Percentiles rank a stretch among this genome's conserved stretches.
Conservation (phyloP, 2,113 vertebrate genomes). For the Stegastes partitus region DNA sequence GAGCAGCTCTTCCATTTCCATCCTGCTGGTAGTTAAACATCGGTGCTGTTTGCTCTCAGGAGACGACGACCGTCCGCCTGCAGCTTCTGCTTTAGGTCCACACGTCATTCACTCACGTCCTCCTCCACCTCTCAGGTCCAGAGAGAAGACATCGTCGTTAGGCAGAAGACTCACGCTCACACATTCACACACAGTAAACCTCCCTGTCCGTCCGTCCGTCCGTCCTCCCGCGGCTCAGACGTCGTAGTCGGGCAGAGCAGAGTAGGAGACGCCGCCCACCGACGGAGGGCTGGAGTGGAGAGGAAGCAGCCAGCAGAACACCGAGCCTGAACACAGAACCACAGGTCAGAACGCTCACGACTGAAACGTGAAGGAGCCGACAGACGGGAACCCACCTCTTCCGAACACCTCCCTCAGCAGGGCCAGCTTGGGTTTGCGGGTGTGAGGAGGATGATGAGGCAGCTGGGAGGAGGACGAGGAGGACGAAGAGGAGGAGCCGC, state of each 20-base stretch:
- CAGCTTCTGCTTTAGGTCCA: conserved; percentile 9
- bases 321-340: conserved; percentile 75
- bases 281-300: conserved; percentile 84
- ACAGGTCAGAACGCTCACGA: no score
- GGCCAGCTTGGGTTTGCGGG: conserved; percentile 86
- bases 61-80: neutral
- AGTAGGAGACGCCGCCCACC: conserved; percentile 83
- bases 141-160: conserved; percentile 44
- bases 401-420: conserved; percentile 88
- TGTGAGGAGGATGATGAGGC: conserved; percentile 73
- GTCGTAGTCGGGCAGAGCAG: conserved; percentile 87
- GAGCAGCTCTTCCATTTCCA: neutral
- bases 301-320: conserved; percentile 88
- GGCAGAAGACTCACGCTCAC: conserved; percentile 11
- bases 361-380: neutral
- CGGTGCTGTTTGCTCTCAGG: no score
- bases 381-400: conserved; percentile 74
- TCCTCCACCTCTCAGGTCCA: conserved; percentile 32
- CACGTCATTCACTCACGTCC: conserved; percentile 4
- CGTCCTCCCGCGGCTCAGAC: conserved; percentile 77
- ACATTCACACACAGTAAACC: neutral
- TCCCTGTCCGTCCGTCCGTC: neutral
- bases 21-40: conserved; percentile 4
- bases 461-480: conserved; percentile 59
- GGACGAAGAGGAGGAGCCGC: conserved; percentile 42